Conservation (phyloP, 64 coral and sea anemone genomes). For the Catalaphyllia jardinei region DNA sequence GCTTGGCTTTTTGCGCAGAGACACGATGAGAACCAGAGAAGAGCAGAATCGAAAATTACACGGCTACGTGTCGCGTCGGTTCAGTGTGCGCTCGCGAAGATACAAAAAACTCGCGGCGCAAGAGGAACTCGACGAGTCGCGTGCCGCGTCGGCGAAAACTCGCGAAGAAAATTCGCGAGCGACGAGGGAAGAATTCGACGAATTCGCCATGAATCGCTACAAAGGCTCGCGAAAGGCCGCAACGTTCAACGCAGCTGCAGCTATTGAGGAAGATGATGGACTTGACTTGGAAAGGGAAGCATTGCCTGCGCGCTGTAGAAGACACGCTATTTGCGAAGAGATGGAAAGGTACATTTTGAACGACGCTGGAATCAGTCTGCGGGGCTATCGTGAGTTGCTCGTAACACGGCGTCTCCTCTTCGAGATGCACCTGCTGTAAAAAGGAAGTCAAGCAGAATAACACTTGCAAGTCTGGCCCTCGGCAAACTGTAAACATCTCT, state of each 20-base stretch:
- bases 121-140: constrained; percentile 2
- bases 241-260: constrained; percentile 5
- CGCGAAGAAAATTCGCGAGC: constrained; percentile 11
- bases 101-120: constrained; percentile 13
- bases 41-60: not conserved
- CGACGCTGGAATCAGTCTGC: constrained; percentile 36
- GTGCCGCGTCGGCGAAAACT: not conserved
- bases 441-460: not conserved
- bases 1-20: not conserved
- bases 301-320: constrained; percentile 3
- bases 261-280: not conserved
- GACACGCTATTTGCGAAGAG: constrained; percentile 57
- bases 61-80: constrained; percentile 15
- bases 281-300: not conserved
- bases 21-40: constrained; percentile 18
- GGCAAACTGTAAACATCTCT: not conserved
- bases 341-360: constrained; percentile 36
- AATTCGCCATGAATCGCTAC: constrained; percentile 10
- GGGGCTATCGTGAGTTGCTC: constrained; percentile 27
- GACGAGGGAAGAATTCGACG: constrained; percentile 1
- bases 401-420: constrained; percentile 29
- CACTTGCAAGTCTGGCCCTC: not conserved
- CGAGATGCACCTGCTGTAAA: constrained; percentile 37
- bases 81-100: constrained; percentile 17
- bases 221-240: not conserved